Evolutionary conservation across 2,797 vertebrate genomes (phyloP).

Genomic region (Cercopithecus petaurista): DNA sequence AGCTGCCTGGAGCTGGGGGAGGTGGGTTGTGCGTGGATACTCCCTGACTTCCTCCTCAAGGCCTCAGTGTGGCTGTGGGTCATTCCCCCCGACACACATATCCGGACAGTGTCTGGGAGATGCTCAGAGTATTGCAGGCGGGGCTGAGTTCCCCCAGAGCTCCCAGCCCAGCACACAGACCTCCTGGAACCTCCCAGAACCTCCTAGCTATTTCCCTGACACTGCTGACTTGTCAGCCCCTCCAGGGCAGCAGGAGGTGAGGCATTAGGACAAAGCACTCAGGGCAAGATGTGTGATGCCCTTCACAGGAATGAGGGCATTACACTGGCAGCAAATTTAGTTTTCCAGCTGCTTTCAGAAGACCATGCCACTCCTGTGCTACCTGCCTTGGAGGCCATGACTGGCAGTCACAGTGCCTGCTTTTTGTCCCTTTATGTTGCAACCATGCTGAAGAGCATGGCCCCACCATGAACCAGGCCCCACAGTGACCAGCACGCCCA

Average conservation of each 20-base stretch:
- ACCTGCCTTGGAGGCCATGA: neutral
- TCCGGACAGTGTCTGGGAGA: neutral
- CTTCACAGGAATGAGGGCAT: neutral
- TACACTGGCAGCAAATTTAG: fast-evolving
- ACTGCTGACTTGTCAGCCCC: neutral
- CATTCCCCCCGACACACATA: fast-evolving
- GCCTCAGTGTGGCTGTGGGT: neutral
- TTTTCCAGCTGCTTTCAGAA: neutral
- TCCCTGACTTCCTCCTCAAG: neutral
- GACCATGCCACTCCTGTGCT: neutral
- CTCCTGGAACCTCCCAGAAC: neutral
- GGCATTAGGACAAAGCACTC: neutral
- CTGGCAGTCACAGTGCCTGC: neutral
- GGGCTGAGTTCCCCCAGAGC: neutral
- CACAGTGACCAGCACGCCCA: neutral
- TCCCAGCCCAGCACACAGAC: too few relatives aligned
- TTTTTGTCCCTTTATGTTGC: neutral
- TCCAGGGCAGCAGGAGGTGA: too few relatives aligned
- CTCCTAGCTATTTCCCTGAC: neutral
- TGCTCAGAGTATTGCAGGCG: neutral
- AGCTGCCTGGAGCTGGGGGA: neutral
- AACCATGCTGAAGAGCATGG: neutral
- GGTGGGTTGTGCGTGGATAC: neutral
- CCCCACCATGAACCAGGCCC: neutral
- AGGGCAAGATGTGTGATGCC: fast-evolving